A percentile compares a stretch with the other conserved stretches of the same genome.
These are phyloP conservation scores for Amazona vittata DNA, from an alignment of 2,113 vertebrate species.

Conservation along the genomic window DNA sequence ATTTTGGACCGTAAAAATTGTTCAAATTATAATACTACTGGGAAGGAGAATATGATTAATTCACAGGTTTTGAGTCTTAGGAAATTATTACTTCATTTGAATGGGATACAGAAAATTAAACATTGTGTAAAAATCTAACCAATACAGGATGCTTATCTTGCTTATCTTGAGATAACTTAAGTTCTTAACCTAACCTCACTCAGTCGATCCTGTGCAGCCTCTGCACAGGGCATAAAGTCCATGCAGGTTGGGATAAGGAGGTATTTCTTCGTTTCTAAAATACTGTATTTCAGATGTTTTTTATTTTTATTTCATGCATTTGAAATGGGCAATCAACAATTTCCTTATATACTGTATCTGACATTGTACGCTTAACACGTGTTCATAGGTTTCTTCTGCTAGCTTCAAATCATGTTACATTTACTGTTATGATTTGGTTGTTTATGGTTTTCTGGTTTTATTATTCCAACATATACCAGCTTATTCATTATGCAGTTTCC, in stretches of 20 bases:
- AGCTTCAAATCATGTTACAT: neutral
- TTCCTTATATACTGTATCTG: neutral
- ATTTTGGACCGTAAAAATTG: neutral
- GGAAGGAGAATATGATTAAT: neutral
- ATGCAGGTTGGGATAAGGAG: fast-evolving
- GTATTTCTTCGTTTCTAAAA: neutral
- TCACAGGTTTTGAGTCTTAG: neutral
- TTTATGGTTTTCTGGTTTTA: neutral
- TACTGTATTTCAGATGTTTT: neutral
- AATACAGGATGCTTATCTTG: neutral
- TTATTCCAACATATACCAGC: neutral
- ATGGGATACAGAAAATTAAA: neutral
- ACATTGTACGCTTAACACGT: neutral
- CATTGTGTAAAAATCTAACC: neutral
- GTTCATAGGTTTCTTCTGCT: neutral
- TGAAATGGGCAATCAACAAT: neutral
- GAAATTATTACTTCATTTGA: neutral
- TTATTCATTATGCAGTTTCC: neutral
- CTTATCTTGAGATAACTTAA: neutral
- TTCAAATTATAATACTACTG: neutral
- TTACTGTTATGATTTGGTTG: neutral
- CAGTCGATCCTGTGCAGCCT: neutral
- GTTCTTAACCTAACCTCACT: neutral
- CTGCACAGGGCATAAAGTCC: neutral
- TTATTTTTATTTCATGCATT: neutral